Evolutionary conservation across 2,113 vertebrate species (phyloP).

Genomic region (Edolisoma coerulescens): DNA sequence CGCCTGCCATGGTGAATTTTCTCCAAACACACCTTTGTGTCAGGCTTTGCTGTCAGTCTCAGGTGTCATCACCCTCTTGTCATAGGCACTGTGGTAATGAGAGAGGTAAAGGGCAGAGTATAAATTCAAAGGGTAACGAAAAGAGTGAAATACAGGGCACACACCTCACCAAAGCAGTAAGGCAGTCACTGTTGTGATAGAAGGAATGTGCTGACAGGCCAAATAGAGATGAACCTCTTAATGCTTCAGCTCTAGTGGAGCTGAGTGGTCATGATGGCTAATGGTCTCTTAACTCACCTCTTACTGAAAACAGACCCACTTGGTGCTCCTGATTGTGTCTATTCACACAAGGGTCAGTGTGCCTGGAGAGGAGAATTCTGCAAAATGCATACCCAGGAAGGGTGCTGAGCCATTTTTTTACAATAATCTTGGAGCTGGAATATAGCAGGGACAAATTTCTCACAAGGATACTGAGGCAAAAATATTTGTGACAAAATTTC

Average conservation of each 20-base stretch:
- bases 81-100: neutral
- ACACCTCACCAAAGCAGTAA: neutral
- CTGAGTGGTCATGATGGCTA: neutral
- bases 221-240: neutral
- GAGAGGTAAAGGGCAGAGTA: neutral
- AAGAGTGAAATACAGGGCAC: neutral
- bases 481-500: neutral
- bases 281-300: neutral
- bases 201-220: neutral
- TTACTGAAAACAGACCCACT: neutral
- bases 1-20: neutral
- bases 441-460: neutral
- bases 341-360: neutral
- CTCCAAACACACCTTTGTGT: neutral
- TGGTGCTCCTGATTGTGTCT: neutral
- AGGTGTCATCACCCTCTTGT: neutral
- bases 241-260: neutral
- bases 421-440: neutral
- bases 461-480: neutral
- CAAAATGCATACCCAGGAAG: neutral
- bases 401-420: neutral
- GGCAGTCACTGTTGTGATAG: neutral
- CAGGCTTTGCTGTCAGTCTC: neutral
- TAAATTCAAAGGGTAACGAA: neutral
- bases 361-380: neutral